Percentiles rank a stretch among this genome's conserved stretches.
phyloP scores from a whole-genome alignment of 1,140 invertebrate species.

The Hesperophylax magnus region DNA sequence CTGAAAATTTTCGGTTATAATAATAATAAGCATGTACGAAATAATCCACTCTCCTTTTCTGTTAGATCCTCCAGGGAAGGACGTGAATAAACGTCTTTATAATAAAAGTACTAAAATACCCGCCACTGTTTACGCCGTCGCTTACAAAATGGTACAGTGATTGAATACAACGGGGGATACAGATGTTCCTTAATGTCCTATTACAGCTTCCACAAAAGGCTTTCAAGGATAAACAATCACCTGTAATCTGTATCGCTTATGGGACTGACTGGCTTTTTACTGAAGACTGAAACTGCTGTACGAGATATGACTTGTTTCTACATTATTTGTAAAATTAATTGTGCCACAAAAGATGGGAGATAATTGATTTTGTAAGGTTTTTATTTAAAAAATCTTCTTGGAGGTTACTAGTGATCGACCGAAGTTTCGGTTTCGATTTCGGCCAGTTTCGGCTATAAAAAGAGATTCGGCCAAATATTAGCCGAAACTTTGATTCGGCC shows the following conservation, averaged over 20 bases:
- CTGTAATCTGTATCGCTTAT: constrained; percentile 39
- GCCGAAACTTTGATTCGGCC: too few species aligned
- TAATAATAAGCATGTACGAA: too few species aligned
- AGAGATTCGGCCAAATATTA: too few species aligned
- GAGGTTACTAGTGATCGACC: too few species aligned
- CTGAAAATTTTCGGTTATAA: too few species aligned
- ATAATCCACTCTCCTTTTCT: not conserved
- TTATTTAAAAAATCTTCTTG: too few species aligned
- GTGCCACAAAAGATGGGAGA: too few species aligned
- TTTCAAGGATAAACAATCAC: constrained; percentile 30
- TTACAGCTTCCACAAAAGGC: constrained; percentile 8
- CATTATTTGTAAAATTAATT: not conserved
- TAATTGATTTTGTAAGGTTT: too few species aligned
- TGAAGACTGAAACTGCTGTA: not conserved
- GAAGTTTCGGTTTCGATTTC: too few species aligned
- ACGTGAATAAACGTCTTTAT: not conserved
- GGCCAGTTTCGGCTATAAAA: too few species aligned
- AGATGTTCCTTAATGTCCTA: constrained; percentile 20
- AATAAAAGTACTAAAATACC: not conserved
- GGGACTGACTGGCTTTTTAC: not conserved
- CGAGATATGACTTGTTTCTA: not conserved
- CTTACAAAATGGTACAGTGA: not conserved
- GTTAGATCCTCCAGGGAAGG: not conserved
- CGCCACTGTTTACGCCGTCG: not conserved
- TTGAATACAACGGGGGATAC: constrained; percentile 5